These are phyloP conservation scores for Carapus acus DNA, from an alignment of 2,797 vertebrate genomes.

Conservation along the genomic window DNA sequence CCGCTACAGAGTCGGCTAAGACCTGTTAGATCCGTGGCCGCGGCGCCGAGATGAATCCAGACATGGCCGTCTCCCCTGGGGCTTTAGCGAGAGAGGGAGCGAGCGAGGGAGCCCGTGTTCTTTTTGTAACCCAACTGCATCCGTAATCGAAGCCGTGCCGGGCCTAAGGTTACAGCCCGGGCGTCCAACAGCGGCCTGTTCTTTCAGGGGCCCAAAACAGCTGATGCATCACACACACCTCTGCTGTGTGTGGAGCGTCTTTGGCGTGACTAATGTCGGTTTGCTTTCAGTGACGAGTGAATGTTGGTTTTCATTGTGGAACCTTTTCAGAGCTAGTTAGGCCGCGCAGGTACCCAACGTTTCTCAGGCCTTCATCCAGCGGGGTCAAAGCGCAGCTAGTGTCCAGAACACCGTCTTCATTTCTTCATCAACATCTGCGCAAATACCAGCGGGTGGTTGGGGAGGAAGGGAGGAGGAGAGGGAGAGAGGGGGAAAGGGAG, in stretches of 20 bases:
- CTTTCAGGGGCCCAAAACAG: slow-evolving; percentile 25
- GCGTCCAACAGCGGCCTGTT: slow-evolving; percentile 26
- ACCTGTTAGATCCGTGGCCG: neutral
- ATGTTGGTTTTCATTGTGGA: too few species aligned
- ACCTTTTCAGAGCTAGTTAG: neutral
- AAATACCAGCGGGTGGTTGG: slow-evolving; percentile 33
- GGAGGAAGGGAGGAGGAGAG: slow-evolving; percentile 21
- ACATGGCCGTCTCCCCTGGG: slow-evolving; percentile 5
- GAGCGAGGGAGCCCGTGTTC: slow-evolving; percentile 15
- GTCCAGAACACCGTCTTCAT: slow-evolving; percentile 21
- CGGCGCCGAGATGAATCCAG: neutral
- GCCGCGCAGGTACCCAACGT: slow-evolving; percentile 1
- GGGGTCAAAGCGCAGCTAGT: slow-evolving; percentile 16
- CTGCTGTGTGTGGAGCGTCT: slow-evolving; percentile 18
- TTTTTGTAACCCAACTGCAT: slow-evolving; percentile 38
- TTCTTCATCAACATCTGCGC: slow-evolving; percentile 30
- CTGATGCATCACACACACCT: slow-evolving; percentile 34
- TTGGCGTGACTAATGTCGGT: slow-evolving; percentile 18
- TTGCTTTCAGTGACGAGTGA: too few species aligned
- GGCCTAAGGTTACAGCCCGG: slow-evolving; percentile 28
- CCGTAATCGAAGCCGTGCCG: slow-evolving; percentile 45
- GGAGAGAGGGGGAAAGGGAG: too few species aligned
- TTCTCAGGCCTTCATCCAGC: slow-evolving; percentile 17
- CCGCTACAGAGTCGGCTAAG: neutral
- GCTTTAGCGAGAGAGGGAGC: too few species aligned